Evolutionary conservation across 2,888 invertebrate genomes (phyloP), one percentile per base, ranked within the genome.

Genomic region (Acanthacorydalis orientalis): DNA sequence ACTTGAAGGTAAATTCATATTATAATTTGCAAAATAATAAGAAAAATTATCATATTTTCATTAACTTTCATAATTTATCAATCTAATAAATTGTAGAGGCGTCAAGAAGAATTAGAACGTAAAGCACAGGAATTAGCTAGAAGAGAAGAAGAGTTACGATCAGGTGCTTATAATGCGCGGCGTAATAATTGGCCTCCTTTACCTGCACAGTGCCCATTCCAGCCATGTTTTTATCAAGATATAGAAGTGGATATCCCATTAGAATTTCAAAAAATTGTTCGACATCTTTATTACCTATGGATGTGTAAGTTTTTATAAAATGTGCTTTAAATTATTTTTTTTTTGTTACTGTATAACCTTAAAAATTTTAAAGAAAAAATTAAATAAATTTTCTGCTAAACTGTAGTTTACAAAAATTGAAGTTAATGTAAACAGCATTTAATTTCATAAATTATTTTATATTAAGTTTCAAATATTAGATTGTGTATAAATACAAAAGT

Each of bases 141-240:
- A 55, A 77, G 89, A 57, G 92, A 93, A 64, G 89, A 92, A 54
- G 90, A 91, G 65, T 72, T 93, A 54, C 67, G 78, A 37, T 72
- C 76, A 14, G 73, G 73, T 10, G 65, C 70, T 46, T 67, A 65
- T 50, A 76, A 80, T 37, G 77, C 78, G 7, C 68, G 90, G 55
- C 75, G 85, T 56, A 96, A 98, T 66, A 99, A 98, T 69, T 99
- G 96, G 95, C 98, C 98, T 1, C 98, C 98, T 0, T 67, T 99
- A 53, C 97, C 98, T 1, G 80, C 84, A 47, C 83, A 84, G 60
- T 89, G 88, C 58, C 93, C 91, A 51, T 77, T 96, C 51, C 90
- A 95, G 63, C 97, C 98, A 0, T 99, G 98, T 67, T 98, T 99
- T 71, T 97, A 97, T 68, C 97, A 98, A 73, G 97, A 99, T 67